Evolutionary conservation across 92 coral and sea anemone species (phyloP).

Genomic region (Phymanthus crucifer): DNA sequence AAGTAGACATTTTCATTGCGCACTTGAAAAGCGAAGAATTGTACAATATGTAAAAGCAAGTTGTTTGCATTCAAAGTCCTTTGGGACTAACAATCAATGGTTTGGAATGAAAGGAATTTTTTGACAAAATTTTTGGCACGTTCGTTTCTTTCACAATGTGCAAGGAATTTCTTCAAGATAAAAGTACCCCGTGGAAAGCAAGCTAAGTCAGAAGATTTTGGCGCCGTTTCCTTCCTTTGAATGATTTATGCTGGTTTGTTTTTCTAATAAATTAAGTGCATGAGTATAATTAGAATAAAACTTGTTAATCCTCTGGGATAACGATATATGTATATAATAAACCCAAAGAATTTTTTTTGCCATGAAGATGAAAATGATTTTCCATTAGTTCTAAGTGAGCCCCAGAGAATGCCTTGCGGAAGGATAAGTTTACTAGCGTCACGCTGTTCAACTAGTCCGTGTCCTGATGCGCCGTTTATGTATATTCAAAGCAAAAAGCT

Average conservation of each 20-base stretch:
- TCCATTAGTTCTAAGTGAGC: neutral
- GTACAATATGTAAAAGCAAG: slow-evolving; percentile 14
- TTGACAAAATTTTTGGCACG: slow-evolving; percentile 34
- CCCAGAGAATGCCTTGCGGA: slow-evolving; percentile 7
- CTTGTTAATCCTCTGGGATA: slow-evolving; percentile 11
- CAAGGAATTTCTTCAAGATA: neutral
- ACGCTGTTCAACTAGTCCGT: slow-evolving; percentile 20
- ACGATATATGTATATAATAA: slow-evolving; percentile 4
- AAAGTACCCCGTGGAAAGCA: neutral
- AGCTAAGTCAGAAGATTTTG: neutral
- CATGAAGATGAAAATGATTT: neutral
- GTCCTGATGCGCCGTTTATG: slow-evolving; percentile 29
- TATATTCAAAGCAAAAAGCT: neutral
- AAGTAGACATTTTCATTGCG: slow-evolving; percentile 16
- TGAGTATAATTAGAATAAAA: slow-evolving; percentile 10
- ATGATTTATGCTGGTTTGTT: slow-evolving; percentile 12
- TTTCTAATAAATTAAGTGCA: slow-evolving; percentile 6
- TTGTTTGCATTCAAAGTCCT: slow-evolving; percentile 55
- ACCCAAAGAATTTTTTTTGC: neutral
- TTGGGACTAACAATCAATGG: slow-evolving; percentile 68
- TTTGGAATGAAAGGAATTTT: slow-evolving; percentile 72
- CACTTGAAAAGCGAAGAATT: slow-evolving; percentile 19
- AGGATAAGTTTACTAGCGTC: slow-evolving; percentile 18
- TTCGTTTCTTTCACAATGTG: slow-evolving; percentile 31
- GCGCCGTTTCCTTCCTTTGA: neutral